Percentiles rank a stretch among this genome's conserved stretches.
Evolutionary conservation across 2,888 invertebrate genomes (phyloP).

Genomic region (Celastrina argiolus): DNA sequence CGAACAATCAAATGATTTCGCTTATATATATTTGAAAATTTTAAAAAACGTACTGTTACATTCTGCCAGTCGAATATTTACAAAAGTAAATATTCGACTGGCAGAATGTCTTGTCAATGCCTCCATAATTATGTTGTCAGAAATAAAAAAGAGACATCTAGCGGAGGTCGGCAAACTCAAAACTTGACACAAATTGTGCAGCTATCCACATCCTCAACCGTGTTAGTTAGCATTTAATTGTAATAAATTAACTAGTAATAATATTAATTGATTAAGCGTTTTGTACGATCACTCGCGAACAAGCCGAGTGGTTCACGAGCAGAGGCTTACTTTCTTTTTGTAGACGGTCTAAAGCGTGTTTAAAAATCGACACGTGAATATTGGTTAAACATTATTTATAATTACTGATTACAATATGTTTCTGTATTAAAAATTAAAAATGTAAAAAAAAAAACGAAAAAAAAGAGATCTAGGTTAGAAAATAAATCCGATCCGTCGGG

Average conservation of each 20-base stretch:
- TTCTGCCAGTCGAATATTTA: too few species aligned
- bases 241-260: slow-evolving; percentile 26
- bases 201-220: slow-evolving; percentile 5
- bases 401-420: slow-evolving; percentile 58
- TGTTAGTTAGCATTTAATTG: slow-evolving; percentile 25
- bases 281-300: slow-evolving; percentile 14
- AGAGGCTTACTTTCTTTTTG: slow-evolving; percentile 25
- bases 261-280: slow-evolving; percentile 19
- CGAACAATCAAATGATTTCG: too few species aligned
- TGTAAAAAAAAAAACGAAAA: slow-evolving; percentile 45
- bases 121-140: too few species aligned
- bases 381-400: slow-evolving; percentile 50
- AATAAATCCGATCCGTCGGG: slow-evolving; percentile 41
- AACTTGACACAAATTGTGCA: neutral
- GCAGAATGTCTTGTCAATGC: too few species aligned
- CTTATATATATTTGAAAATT: too few species aligned
- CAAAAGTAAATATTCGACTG: too few species aligned
- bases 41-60: too few species aligned
- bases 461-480: slow-evolving; percentile 48
- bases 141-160: neutral
- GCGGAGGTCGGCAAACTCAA: neutral
- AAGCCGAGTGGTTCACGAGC: neutral
- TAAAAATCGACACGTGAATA: slow-evolving; percentile 33
- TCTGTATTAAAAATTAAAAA: slow-evolving; percentile 54
- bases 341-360: slow-evolving; percentile 30